Evolutionary conservation across 2,797 vertebrate genomes (phyloP), one percentile per base, ranked within the genome.

Genomic region (Thaleichthys pacificus): DNA sequence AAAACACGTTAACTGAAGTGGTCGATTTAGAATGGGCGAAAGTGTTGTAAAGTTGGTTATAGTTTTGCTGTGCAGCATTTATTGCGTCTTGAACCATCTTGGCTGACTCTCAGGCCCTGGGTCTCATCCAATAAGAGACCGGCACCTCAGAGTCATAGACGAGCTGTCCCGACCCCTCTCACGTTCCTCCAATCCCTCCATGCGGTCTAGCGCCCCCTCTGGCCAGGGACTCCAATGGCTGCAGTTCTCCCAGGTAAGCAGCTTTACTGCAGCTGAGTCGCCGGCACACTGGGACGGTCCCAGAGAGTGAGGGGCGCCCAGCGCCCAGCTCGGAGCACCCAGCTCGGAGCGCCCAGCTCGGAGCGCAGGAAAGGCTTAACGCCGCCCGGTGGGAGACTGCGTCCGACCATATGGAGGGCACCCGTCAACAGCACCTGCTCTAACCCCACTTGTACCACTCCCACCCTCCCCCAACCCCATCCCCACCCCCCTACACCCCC

Each of bases 221-320:
- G 8, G 58, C 22, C 58, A 21, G 21, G 32, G 15, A 60, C 66
- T 74, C 60, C 63, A 42, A 42, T 65, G 70, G 26, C 65, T 47
- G 62, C 54, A 70, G 28, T 4, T 28, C 28, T 12, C 30, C 62
- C 17, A 11, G 47, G 21, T 32, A 57, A 56, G 15, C 54, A 26
- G 47, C 61, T 62, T 68, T 56, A 17, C 66, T 73, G n/a, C 51
- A 84, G 77, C 77, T 85, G 79, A 60, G 72, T 72, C 66, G n/a
- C 74, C 65, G 72, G 68, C 69, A 68, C 11, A 14, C 21, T 9
- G 24, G 19, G 51, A 19, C 67, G 68, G 71, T 62, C 57, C 19
- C 19, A 9, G 22, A 28, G 22, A 74, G 17, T 1, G 19, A 14
- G 0, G 0, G 8, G 24, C 24, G 15, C 47, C 72, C 14, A 35